Conservation (phyloP, 2,113 vertebrate species). For the Erythrocebus patas region DNA sequence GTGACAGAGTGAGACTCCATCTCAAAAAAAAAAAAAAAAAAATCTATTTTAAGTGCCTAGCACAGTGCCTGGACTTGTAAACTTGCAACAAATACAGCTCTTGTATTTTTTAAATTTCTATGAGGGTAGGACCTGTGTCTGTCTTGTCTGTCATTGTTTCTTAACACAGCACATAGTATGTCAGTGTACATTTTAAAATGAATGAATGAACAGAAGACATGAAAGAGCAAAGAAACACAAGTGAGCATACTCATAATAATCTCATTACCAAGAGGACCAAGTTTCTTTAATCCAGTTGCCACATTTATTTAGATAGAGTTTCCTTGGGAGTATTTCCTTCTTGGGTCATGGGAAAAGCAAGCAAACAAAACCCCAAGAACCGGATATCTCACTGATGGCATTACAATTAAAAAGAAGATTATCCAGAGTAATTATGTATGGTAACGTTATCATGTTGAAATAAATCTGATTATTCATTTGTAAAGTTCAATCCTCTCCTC, state of each 20-base stretch:
- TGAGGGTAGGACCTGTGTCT: not conserved
- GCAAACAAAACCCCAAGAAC: constrained; percentile 60
- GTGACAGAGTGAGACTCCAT: too few species aligned
- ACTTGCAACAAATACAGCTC: not conserved
- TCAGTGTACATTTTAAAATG: not conserved
- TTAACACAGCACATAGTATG: not conserved
- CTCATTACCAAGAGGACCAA: not conserved
- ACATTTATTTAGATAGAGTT: constrained; percentile 54
- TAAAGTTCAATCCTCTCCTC: not conserved
- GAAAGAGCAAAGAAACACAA: not conserved
- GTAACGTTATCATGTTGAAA: constrained; percentile 68
- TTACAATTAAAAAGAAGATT: constrained; percentile 47
- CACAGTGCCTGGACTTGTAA: not conserved
- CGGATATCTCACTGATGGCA: constrained; percentile 5
- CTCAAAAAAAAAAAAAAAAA: not conserved
- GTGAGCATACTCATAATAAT: not conserved
- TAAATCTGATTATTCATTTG: constrained; percentile 58
- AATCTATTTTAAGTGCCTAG: not conserved
- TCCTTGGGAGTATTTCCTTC: constrained; percentile 36
- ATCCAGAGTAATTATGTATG: constrained; percentile 32
- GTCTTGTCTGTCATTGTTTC: not conserved
- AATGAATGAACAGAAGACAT: not conserved
- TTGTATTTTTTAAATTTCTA: not conserved
- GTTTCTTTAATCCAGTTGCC: not conserved
- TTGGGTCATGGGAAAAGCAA: constrained; percentile 71